Evolutionary conservation across 2,888 invertebrate genomes (phyloP), one percentile per base, ranked within the genome.

Genomic region (Apoda limacodes): DNA sequence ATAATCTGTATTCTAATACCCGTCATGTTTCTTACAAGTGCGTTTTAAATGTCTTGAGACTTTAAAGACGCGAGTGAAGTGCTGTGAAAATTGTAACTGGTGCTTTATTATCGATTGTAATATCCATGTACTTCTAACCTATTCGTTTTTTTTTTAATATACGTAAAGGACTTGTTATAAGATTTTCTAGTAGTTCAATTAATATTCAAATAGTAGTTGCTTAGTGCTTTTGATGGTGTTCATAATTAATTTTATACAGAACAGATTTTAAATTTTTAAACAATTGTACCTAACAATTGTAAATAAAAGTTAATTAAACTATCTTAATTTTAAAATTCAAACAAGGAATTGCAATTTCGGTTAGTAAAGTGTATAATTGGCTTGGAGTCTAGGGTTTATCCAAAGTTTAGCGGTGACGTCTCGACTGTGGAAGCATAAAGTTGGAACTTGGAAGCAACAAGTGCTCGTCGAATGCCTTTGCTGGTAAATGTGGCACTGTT

Each of bases 401-500:
- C 52, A 55, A 66, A 67, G 63, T 65, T 65, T 46, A 37, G 48
- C 52, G 50, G 40, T 53, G 53, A 44, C 48, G 49, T 48, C 39
- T n/a, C n/a, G n/a, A n/a, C 39, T 47, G 48, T 51, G 28, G 31
- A 13, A 34, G 40, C 41, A 56, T 51, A 55, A 63, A 69, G 66
- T 72, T 71, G 62, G 64, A 54, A 52, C 50, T 54, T 41, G 43
- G 46, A 46, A 53, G 72, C 78, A 78, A 78, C 78, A 78, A 74
- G 78, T 78, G 75, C 65, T 54, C 64, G 67, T 36, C 72, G 57
- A 71, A 78, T 80, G 78, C 65, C 55, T 65, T 64, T 54, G 62
- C 64, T 65, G 78, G 78, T 80, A 78, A 78, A 64, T 69, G 70
- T 71, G 67, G 59, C 60, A 67, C 57, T 70, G 66, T 68, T 69